Evolutionary conservation across 2,888 invertebrate genomes (phyloP).

Genomic region (Rhabditoides inermis): DNA sequence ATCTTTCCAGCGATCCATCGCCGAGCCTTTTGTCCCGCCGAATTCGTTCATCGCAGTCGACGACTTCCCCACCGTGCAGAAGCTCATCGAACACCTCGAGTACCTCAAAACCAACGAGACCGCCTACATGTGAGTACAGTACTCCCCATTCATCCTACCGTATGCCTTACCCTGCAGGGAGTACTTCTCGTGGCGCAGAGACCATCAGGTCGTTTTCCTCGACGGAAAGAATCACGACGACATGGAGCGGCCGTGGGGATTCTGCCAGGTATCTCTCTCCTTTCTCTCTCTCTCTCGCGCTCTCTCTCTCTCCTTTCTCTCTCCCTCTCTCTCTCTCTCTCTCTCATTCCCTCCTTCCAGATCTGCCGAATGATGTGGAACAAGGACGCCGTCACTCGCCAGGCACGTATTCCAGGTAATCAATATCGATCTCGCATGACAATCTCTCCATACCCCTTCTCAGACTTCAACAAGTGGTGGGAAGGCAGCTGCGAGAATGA

Average conservation of each 20-base stretch:
- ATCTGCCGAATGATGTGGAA: constrained; percentile 38
- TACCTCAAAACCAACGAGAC: constrained; percentile 54
- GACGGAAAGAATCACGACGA: constrained; percentile 41
- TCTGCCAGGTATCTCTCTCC: constrained; percentile 36
- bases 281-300: background rate
- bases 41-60: constrained; percentile 56
- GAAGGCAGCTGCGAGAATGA: constrained; percentile 22
- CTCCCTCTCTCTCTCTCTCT: too few species aligned
- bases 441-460: background rate
- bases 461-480: constrained; percentile 27
- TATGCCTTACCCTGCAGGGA: constrained; percentile 41
- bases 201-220: constrained; percentile 43
- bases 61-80: constrained; percentile 54
- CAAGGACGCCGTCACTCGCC: constrained; percentile 9
- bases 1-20: constrained; percentile 29
- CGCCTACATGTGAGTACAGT: constrained; percentile 48
- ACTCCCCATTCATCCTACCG: background rate
- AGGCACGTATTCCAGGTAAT: constrained; percentile 16
- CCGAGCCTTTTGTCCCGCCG: constrained; percentile 52
- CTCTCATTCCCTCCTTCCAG: constrained; percentile 1
- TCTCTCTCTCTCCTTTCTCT: background rate
- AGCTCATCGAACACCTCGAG: constrained; percentile 54
- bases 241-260: constrained; percentile 50
- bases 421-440: background rate
- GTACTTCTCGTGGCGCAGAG: constrained; percentile 55